These are phyloP conservation scores for Palloptera scutellata DNA, from an alignment of 2,888 invertebrate species.

Conservation along the genomic window DNA sequence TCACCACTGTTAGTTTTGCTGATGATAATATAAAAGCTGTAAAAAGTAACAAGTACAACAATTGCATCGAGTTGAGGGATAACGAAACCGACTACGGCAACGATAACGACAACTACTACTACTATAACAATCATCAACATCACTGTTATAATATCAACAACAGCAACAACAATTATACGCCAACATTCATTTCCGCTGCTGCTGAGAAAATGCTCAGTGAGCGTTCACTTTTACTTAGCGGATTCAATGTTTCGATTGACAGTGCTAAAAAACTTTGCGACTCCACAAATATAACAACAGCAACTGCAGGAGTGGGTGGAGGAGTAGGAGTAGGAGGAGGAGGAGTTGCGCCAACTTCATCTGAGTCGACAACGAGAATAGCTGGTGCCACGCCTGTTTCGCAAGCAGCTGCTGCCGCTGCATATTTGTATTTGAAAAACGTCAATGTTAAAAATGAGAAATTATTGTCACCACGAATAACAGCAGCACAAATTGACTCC, in stretches of 20 bases:
- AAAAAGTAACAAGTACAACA: conserved; percentile 39
- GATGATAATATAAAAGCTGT: conserved; percentile 31
- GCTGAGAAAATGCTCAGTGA: conserved; percentile 62
- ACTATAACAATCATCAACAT: background rate
- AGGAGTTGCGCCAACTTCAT: conserved; percentile 14
- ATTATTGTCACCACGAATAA: conserved; percentile 50
- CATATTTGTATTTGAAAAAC: conserved; percentile 58
- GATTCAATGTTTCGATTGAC: conserved; percentile 55
- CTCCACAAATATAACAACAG: conserved; percentile 36
- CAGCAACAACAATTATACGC: conserved; percentile 18
- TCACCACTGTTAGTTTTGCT: too few species aligned
- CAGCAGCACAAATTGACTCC: conserved; percentile 52
- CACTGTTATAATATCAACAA: conserved; percentile 3
- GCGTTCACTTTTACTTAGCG: conserved; percentile 57
- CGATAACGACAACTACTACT: background rate
- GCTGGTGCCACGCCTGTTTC: conserved; percentile 40
- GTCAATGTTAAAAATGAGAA: conserved; percentile 62
- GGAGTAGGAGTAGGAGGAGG: conserved; percentile 31
- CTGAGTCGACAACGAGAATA: conserved; percentile 13
- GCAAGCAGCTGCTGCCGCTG: conserved; percentile 52
- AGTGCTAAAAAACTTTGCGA: conserved; percentile 56
- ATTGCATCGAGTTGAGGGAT: conserved; percentile 30
- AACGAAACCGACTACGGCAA: conserved; percentile 40
- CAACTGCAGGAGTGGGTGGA: conserved; percentile 35
- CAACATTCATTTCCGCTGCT: conserved; percentile 32